Percentiles rank a stretch among this genome's conserved stretches.
Evolutionary conservation across 2,113 vertebrate genomes (phyloP).

Genomic region (Poeciliopsis occidentalis): DNA sequence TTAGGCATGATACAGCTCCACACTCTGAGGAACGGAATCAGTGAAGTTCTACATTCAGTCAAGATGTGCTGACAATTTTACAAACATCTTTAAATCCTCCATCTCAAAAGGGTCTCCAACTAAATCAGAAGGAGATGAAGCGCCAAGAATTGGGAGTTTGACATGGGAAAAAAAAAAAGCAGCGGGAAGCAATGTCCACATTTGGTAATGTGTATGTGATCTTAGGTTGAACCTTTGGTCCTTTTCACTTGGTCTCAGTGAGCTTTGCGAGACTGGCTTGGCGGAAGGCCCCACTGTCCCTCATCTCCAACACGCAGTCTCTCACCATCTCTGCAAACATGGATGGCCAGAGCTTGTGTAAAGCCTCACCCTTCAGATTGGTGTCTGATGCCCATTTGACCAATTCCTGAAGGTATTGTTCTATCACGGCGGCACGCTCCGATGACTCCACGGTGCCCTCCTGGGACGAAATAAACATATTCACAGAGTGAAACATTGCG

Average conservation of each 20-base stretch:
- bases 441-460: conserved; percentile 66
- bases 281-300: conserved; percentile 85
- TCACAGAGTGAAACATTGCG: too few species aligned
- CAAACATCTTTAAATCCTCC: conserved; percentile 36
- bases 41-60: conserved; percentile 69
- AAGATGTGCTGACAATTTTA: conserved; percentile 27
- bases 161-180: conserved; percentile 1
- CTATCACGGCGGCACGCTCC: conserved; percentile 68
- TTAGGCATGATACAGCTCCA: conserved; percentile 42
- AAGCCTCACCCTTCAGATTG: conserved; percentile 88
- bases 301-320: conserved; percentile 92
- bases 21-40: conserved; percentile 36
- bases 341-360: conserved; percentile 97
- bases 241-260: conserved; percentile 73
- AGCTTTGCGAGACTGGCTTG: conserved; percentile 87
- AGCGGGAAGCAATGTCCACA: conserved; percentile 22
- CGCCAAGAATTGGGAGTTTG: conserved; percentile 15
- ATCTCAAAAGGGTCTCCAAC: conserved; percentile 22
- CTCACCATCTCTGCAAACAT: conserved; percentile 94
- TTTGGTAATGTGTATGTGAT: conserved; percentile 31
- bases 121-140: conserved; percentile 35
- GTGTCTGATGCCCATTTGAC: conserved; percentile 88
- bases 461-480: conserved; percentile 53
- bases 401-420: conserved; percentile 85
- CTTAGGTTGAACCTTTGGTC: conserved; percentile 42